These are phyloP conservation scores for Columba janthina DNA, from an alignment of 2,113 vertebrate genomes.

Conservation along the genomic window DNA sequence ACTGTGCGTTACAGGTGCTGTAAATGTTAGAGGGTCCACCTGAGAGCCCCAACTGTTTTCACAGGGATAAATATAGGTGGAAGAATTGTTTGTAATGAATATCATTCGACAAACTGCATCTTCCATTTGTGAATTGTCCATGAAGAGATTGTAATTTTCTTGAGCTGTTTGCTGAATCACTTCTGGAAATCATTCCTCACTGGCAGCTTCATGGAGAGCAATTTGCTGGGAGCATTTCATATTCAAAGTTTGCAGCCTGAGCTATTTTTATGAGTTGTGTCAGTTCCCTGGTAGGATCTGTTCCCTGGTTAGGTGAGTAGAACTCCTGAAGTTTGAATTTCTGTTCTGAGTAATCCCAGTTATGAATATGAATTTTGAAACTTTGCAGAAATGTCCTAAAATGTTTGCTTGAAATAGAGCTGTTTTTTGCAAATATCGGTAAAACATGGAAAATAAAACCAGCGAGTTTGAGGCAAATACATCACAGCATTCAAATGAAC, in stretches of 20 bases:
- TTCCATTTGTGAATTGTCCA: conserved; percentile 22
- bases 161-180: conserved; percentile 29
- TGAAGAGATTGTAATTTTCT: conserved; percentile 35
- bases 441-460: background rate
- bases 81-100: background rate
- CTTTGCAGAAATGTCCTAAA: background rate
- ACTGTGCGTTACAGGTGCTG: background rate
- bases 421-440: background rate
- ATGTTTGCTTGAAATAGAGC: background rate
- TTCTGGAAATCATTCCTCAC: conserved; percentile 44
- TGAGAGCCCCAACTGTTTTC: conserved; percentile 28
- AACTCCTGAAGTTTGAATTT: background rate
- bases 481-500: background rate
- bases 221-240: conserved; percentile 22
- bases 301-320: background rate
- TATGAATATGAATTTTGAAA: background rate
- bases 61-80: conserved; percentile 1
- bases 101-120: background rate
- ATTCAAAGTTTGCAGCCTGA: conserved; percentile 37
- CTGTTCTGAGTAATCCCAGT: background rate
- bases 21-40: background rate
- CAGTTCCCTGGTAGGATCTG: background rate
- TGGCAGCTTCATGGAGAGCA: background rate
- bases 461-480: background rate
- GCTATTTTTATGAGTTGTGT: conserved; percentile 30